Conservation (phyloP, 2,888 invertebrate genomes). For the Leptopterna dolabrata region DNA sequence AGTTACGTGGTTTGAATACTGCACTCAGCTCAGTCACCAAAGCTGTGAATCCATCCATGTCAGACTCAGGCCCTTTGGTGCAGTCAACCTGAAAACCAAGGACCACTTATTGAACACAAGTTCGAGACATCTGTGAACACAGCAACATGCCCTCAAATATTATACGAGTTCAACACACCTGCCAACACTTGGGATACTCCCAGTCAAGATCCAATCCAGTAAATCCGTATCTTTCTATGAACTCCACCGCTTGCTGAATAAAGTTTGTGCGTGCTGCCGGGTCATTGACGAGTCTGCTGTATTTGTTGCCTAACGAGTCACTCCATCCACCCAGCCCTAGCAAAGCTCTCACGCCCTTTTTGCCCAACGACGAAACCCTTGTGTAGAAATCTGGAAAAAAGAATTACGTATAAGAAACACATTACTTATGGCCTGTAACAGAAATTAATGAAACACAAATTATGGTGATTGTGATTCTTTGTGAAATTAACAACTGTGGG, state of each 20-base stretch:
- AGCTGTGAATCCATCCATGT: conserved; percentile 82
- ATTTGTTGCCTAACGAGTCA: conserved; percentile 85
- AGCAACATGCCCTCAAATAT: too few relatives aligned
- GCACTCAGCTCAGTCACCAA: conserved; percentile 78
- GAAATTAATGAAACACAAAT: too few relatives aligned
- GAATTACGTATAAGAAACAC: neutral
- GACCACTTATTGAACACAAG: neutral
- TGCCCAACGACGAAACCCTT: conserved; percentile 81
- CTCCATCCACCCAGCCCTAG: conserved; percentile 95
- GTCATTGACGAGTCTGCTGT: conserved; percentile 84
- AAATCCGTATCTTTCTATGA: conserved; percentile 83
- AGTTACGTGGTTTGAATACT: conserved; percentile 72
- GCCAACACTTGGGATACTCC: conserved; percentile 94
- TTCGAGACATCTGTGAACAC: neutral
- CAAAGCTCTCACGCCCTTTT: conserved; percentile 84
- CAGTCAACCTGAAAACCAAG: conserved; percentile 77
- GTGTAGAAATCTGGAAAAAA: conserved; percentile 79
- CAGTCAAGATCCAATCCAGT: conserved; percentile 96
- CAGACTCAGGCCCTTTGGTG: conserved; percentile 83
- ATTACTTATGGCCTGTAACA: too few relatives aligned
- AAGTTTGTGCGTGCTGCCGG: conserved; percentile 76
- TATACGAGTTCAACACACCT: conserved; percentile 69
- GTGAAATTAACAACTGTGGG: too few relatives aligned
- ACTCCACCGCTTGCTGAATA: conserved; percentile 78
- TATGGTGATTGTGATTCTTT: too few relatives aligned